Evolutionary conservation across 23 tunicate genomes (phyloP).

Genomic region (Ascidia mentula): DNA sequence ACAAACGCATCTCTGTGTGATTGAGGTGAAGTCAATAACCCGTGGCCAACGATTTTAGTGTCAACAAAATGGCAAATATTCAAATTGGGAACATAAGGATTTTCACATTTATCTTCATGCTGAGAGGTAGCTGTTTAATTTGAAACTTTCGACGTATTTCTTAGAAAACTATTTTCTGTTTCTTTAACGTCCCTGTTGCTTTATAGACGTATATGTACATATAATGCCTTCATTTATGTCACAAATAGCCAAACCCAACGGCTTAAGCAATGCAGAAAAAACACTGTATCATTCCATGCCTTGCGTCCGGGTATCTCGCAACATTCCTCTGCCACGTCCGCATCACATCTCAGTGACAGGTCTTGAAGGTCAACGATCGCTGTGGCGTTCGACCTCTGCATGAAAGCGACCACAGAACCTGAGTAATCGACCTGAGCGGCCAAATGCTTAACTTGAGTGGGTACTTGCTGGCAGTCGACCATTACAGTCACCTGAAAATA

Average conservation of each 20-base stretch:
- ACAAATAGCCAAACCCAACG: too few relatives aligned
- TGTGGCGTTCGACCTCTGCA: slow-evolving; percentile 7
- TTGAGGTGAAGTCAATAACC: too few relatives aligned
- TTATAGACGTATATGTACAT: too few relatives aligned
- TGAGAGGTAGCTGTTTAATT: neutral
- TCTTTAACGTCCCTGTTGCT: too few relatives aligned
- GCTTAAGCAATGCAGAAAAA: too few relatives aligned
- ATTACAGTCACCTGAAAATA: slow-evolving; percentile 37
- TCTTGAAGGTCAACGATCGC: slow-evolving; percentile 57
- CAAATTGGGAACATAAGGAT: neutral
- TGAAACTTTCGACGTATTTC: too few relatives aligned
- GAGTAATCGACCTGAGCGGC: slow-evolving; percentile 7
- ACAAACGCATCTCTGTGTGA: too few relatives aligned
- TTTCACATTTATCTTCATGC: too few relatives aligned
- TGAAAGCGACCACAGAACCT: slow-evolving; percentile 20
- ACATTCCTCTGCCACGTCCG: slow-evolving; percentile 37
- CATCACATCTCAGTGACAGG: slow-evolving; percentile 33
- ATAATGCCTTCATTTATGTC: too few relatives aligned
- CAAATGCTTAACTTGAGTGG: slow-evolving; percentile 8
- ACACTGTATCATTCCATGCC: slow-evolving; percentile 26
- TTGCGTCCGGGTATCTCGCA: slow-evolving; percentile 54
- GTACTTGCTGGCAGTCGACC: slow-evolving; percentile 57
- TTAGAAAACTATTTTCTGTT: too few relatives aligned
- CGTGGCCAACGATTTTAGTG: too few relatives aligned
- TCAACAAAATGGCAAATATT: too few relatives aligned